phyloP scores from a whole-genome alignment of 2,888 invertebrate genomes.

The Cephus pygmeus region DNA sequence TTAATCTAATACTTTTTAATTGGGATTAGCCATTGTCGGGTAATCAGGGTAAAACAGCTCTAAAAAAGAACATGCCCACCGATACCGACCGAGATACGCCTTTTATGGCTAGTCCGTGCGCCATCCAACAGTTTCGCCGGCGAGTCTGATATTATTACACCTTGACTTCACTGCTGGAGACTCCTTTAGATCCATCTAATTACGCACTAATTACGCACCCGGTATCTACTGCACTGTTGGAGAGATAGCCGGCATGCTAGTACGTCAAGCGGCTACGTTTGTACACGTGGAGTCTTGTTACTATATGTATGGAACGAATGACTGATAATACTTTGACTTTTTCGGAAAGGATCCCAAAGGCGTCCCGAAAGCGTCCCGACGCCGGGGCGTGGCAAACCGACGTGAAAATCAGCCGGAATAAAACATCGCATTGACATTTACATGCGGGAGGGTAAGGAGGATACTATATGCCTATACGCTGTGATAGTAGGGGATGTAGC shows the following conservation, averaged over 20 bases:
- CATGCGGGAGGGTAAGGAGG: conserved; percentile 6
- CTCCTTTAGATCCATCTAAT: neutral
- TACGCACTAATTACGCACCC: neutral
- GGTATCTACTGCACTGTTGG: neutral
- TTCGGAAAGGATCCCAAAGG: neutral
- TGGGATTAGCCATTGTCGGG: conserved; percentile 28
- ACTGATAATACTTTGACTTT: neutral
- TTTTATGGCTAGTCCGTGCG: conserved; percentile 21
- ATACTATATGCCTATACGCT: neutral
- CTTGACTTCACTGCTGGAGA: neutral
- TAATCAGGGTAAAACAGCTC: conserved; percentile 44
- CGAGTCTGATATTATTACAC: neutral
- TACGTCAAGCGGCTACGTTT: neutral
- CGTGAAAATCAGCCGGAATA: conserved; percentile 13
- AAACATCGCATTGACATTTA: conserved; percentile 22
- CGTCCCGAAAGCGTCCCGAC: neutral
- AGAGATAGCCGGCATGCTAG: neutral
- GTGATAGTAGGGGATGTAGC: neutral
- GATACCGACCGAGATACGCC: conserved; percentile 19
- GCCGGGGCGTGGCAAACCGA: conserved; percentile 2
- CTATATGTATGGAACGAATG: neutral
- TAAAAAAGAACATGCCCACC: conserved; percentile 21
- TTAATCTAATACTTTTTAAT: conserved; percentile 27
- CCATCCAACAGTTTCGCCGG: conserved; percentile 3
- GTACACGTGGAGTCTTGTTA: neutral